Evolutionary conservation across 2,113 vertebrate species (phyloP), one percentile per base, ranked within the genome.

Genomic region (Orthonyx spaldingii): DNA sequence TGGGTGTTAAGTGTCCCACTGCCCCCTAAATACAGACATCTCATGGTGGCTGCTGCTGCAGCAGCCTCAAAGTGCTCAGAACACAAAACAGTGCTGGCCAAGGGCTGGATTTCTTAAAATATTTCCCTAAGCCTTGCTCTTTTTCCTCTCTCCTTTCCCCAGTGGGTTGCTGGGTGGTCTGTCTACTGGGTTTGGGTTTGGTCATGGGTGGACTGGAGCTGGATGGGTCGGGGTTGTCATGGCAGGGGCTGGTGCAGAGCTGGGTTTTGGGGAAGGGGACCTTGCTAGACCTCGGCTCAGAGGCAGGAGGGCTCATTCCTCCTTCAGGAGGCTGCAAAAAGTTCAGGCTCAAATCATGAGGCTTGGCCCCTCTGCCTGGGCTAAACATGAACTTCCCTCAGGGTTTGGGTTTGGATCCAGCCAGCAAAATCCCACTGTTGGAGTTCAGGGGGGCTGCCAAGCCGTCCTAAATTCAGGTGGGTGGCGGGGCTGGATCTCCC

Each of bases 381-480:
- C 55, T 87, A 61, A 93, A 84, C 4, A 3, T 65, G 42, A 83
- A 23, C 61, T 86, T 79, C 55, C 42, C 57, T 21, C 49, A 46
- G 83, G 83, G 41, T 27, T 55, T 44, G 44, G 47, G 41, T 80
- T 94, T 89, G 81, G 69, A 84, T 65, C 7, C 47, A 46, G 37
- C 9, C 76, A 49, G 53, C 33, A 47, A 63, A 84, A n/a, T 12
- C 4, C 2, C 0, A 0, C 24, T 2, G 15, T 1, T 56, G 61
- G 5, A 78, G 60, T 39, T 75, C 18, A 28, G 24, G 0, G 2
- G 14, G 11, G n/a, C 76, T 49, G 88, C 84, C 18, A 23, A 78
- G 55, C 47, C 44, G 76, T 53, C 37, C 76, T 64, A 1, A 16
- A 57, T 28, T 94, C 86, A 79, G 78, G 77, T 80, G 84, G 89